Base-by-base conservation (phyloP, 2,888 invertebrate genomes). In the Rhaphigaster nebulosa region DNA sequence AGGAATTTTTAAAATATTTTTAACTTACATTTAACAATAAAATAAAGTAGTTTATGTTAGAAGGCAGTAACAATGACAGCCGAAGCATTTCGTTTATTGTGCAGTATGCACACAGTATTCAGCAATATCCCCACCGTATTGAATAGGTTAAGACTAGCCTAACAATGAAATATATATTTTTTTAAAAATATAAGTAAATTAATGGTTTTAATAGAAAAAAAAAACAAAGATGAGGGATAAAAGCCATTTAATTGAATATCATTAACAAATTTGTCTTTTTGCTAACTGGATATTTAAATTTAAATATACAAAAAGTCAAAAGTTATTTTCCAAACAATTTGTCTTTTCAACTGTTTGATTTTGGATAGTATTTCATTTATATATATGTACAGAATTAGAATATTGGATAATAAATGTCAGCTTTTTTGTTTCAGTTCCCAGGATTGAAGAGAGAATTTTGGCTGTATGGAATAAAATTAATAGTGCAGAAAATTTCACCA, bases 391-490 rank as follows among this genome's bases (percentile, higher is more conserved):
- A 29, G 65, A 65, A 29, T 65, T 3, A 15, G 29, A 29, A 29
- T 29, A 15, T 29, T 8, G 6, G 4, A 29, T 76, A 38, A 76
- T 2, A 15, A 15, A 65, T 29, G 65, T 34, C 38, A 18, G 29
- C n/a, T 88, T 88, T 34, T 84, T 56, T 90, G 54, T 93, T 93
- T 38, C 91, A 94, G 94, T 94, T 94, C 91, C 93, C 93, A 65
- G 93, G 93, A 92, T 93, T 93, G 29, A 76, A 76, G 38, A 94
- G 92, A 90, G 93, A 93, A 92, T 93, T 94, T 93, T 94, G 94
- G 94, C 91, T 94, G 50, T 94, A 94, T 91, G 94, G 94, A 70
- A 93, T 94, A 91, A 93, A 93, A 92, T 92, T 94, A 0, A 92
- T 93, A 88, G 91, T 94, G 23, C 93, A 93, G 23, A 93, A 93